phyloP scores from a whole-genome alignment of 1,140 invertebrate species.

The Bombus confusus region DNA sequence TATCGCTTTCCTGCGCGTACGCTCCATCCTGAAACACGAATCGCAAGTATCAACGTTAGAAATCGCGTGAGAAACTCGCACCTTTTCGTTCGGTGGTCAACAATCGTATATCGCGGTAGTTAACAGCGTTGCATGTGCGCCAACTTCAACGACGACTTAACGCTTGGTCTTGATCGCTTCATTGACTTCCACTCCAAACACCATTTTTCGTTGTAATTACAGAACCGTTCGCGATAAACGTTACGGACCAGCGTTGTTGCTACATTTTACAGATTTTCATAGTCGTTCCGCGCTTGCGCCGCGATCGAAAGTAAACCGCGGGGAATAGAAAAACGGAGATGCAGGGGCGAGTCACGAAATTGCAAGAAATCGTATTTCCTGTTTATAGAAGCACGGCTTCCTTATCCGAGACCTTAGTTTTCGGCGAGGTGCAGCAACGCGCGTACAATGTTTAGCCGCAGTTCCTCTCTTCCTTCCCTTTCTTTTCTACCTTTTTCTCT shows the following conservation, averaged over 20 bases:
- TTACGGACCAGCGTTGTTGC: too few species aligned
- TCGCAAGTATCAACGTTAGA: conserved; percentile 20
- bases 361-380: not conserved
- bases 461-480: not conserved
- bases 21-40: conserved; percentile 83
- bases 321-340: not conserved
- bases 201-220: not conserved
- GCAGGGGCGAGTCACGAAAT: not conserved
- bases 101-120: not conserved
- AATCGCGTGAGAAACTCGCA: conserved; percentile 19
- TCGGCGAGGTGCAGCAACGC: not conserved
- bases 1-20: conserved; percentile 85
- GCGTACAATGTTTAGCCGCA: not conserved
- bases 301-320: too few species aligned
- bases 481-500: not conserved
- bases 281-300: too few species aligned
- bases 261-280: not conserved
- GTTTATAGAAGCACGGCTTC: conserved; percentile 12
- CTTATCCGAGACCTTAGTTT: not conserved
- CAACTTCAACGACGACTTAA: not conserved
- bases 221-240: not conserved
- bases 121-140: not conserved
- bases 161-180: not conserved
- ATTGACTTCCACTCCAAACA: not conserved
- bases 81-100: conserved; percentile 1